Percentiles rank a stretch among this genome's conserved stretches.
Conservation (phyloP, 2,113 vertebrate genomes). For the Microtus richardsoni region DNA sequence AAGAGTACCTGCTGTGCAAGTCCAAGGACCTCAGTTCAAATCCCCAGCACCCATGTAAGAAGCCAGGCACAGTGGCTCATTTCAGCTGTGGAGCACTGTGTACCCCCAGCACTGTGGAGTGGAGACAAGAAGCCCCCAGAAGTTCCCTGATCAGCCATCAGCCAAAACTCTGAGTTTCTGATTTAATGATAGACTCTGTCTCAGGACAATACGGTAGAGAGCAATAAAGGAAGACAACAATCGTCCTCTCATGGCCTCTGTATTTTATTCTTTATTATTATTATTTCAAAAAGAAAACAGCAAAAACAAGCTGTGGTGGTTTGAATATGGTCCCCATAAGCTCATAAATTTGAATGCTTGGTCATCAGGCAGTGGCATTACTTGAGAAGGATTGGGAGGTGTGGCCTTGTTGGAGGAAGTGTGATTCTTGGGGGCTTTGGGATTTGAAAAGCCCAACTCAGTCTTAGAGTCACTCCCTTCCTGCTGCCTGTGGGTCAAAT, state of each 20-base stretch:
- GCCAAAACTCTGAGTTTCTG: background rate
- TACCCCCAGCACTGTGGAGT: background rate
- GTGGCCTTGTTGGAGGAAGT: background rate
- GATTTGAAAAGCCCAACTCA: background rate
- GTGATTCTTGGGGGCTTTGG: background rate
- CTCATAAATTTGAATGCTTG: background rate
- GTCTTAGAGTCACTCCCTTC: background rate
- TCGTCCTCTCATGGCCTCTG: background rate
- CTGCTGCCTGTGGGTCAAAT: background rate
- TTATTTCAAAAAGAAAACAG: background rate
- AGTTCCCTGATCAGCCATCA: background rate
- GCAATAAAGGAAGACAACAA: background rate
- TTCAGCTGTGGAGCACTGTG: background rate
- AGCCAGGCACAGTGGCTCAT: background rate
- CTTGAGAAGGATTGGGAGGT: background rate
- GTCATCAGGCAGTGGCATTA: too few species aligned
- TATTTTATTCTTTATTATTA: background rate
- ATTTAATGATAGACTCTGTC: background rate
- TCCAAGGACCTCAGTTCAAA: background rate
- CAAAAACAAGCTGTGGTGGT: background rate
- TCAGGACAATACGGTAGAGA: background rate
- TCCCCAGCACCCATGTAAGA: background rate
- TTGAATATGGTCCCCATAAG: background rate
- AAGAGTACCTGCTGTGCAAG: background rate
- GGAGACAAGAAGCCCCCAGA: background rate